These are phyloP conservation scores for Agriopis aurantiaria DNA, from an alignment of 2,888 invertebrate genomes.

Conservation along the genomic window DNA sequence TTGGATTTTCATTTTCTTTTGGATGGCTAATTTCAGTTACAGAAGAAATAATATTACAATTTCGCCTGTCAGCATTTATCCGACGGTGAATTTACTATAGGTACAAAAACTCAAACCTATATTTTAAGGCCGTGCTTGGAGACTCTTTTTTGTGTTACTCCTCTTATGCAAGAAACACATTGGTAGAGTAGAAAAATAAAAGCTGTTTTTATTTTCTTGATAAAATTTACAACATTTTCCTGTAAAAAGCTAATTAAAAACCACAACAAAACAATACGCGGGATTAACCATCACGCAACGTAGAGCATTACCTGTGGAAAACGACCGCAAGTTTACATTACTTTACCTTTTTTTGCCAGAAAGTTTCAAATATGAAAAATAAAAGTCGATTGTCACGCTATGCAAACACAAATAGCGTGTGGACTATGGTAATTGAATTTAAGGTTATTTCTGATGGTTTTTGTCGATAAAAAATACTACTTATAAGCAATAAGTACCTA, in stretches of 20 bases:
- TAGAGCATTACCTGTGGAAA: conserved; percentile 50
- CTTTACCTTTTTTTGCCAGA: conserved; percentile 33
- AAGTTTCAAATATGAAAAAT: conserved; percentile 50
- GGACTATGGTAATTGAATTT: conserved; percentile 38
- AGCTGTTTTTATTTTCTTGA: neutral
- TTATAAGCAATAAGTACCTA: neutral
- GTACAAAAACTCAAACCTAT: too few relatives aligned
- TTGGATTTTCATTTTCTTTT: too few relatives aligned
- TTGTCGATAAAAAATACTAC: conserved; percentile 3
- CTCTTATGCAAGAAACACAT: too few relatives aligned
- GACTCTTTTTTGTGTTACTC: too few relatives aligned
- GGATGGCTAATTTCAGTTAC: too few relatives aligned
- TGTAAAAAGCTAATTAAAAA: conserved; percentile 20
- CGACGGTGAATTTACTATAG: too few relatives aligned
- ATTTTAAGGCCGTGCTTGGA: too few relatives aligned
- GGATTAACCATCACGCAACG: conserved; percentile 51
- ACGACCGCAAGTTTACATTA: conserved; percentile 37
- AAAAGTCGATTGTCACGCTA: conserved; percentile 60
- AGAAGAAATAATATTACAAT: too few relatives aligned
- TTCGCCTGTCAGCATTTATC: too few relatives aligned
- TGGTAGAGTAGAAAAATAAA: neutral
- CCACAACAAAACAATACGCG: conserved; percentile 9
- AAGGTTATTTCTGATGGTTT: conserved; percentile 38
- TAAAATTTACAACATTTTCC: neutral
- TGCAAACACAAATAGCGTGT: conserved; percentile 53